Evolutionary conservation across 2,888 invertebrate genomes (phyloP).

Genomic region (Archaeoteleia sp.): DNA sequence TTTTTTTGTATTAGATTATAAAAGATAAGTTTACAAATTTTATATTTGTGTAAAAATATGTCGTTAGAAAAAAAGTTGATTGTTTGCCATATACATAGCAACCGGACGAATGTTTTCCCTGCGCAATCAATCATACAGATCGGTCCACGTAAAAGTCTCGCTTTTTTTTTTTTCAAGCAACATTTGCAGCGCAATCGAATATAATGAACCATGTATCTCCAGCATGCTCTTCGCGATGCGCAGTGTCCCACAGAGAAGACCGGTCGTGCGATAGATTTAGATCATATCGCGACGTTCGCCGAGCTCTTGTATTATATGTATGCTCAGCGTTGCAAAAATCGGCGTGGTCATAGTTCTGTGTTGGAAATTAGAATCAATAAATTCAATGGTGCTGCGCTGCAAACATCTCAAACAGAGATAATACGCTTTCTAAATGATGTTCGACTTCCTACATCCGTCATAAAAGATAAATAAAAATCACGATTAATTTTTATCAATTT

Average conservation of each 20-base stretch:
- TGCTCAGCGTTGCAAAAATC: conserved; percentile 36
- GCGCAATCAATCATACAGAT: conserved; percentile 32
- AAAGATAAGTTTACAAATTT: too few species aligned
- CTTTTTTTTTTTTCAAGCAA: conserved; percentile 24
- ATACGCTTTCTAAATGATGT: too few species aligned
- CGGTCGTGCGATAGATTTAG: conserved; percentile 52
- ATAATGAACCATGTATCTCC: conserved; percentile 50
- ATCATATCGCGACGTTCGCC: conserved; percentile 49
- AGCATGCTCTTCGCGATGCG: conserved; percentile 34
- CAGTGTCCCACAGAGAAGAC: conserved; percentile 54
- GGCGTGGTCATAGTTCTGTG: conserved; percentile 34
- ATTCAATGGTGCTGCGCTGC: conserved; percentile 35
- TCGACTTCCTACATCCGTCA: too few species aligned
- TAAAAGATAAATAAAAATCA: too few species aligned
- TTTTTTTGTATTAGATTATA: too few species aligned
- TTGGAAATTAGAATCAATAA: conserved; percentile 47
- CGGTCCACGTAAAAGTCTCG: conserved; percentile 20
- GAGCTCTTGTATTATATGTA: conserved; percentile 13
- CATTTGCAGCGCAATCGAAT: conserved; percentile 51
- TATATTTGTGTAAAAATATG: too few species aligned
- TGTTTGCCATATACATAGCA: neutral
- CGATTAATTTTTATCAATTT: too few species aligned
- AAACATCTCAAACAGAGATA: too few species aligned
- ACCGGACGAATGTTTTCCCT: neutral
- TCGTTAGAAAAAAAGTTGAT: too few species aligned